Evolutionary conservation across 2,113 vertebrate species (phyloP).

Genomic region (Ellobius talpinus): DNA sequence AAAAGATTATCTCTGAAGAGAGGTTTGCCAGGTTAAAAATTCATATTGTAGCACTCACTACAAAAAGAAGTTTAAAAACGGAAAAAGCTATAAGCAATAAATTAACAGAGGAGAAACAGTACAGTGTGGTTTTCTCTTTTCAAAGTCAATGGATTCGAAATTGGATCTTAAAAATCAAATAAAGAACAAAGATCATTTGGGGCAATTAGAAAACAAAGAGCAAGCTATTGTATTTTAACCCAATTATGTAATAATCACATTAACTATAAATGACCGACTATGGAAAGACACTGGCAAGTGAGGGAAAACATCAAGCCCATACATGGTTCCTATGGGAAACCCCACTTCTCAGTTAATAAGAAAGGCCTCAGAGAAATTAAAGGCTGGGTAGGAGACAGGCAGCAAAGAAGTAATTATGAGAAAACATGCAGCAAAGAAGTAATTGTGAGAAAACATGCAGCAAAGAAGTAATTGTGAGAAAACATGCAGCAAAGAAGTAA

Average conservation of each 20-base stretch:
- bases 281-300: background rate
- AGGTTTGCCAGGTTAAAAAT: background rate
- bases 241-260: background rate
- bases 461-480: background rate
- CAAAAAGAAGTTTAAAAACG: background rate
- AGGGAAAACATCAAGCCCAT: background rate
- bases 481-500: background rate
- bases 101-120: background rate
- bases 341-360: background rate
- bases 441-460: background rate
- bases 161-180: background rate
- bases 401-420: background rate
- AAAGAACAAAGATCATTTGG: background rate
- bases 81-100: background rate
- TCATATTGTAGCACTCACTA: background rate
- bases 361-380: background rate
- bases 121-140: background rate
- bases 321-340: background rate
- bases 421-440: background rate
- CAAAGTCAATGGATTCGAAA: background rate
- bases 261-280: slow-evolving; percentile 14
- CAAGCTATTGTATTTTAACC: slow-evolving; percentile 4
- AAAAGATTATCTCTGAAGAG: background rate
- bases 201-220: slow-evolving; percentile 8
- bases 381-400: background rate